Evolutionary conservation across 2,113 vertebrate species (phyloP).

Genomic region (Morone chrysops): DNA sequence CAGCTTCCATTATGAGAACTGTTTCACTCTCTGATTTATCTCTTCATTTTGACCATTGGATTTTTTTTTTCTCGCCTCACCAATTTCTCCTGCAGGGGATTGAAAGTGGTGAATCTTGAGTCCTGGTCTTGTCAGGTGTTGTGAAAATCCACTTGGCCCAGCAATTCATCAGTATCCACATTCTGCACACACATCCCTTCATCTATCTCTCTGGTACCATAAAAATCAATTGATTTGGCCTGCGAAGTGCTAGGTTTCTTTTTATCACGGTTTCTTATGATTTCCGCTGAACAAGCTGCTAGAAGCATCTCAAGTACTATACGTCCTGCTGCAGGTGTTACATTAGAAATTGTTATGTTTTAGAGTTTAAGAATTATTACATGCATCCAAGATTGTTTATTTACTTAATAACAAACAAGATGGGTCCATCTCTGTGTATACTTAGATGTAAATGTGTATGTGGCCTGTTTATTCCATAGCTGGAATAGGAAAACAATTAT

Average conservation of each 20-base stretch:
- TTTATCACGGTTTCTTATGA: slow-evolving; percentile 51
- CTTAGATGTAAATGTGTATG: not conserved
- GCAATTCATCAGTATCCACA: slow-evolving; percentile 76
- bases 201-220: slow-evolving; percentile 73
- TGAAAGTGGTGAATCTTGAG: slow-evolving; percentile 72
- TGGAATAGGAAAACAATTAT: not conserved
- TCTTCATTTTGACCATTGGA: slow-evolving; percentile 72
- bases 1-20: slow-evolving; percentile 74
- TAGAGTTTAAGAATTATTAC: no score
- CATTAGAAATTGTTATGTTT: not conserved
- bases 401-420: not conserved
- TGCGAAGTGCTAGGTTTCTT: slow-evolving; percentile 41
- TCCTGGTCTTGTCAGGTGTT: slow-evolving; percentile 76
- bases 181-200: slow-evolving; percentile 64
- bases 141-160: slow-evolving; percentile 71
- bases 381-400: not conserved
- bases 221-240: slow-evolving; percentile 78
- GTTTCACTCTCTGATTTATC: slow-evolving; percentile 79
- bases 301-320: slow-evolving; percentile 26
- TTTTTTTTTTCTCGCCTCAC: slow-evolving; percentile 39
- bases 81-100: slow-evolving; percentile 68
- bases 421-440: not conserved
- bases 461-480: not conserved
- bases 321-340: slow-evolving; percentile 28
- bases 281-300: slow-evolving; percentile 35